Base-by-base conservation (phyloP, 2,888 invertebrate genomes). In the Microplitis manilae region DNA sequence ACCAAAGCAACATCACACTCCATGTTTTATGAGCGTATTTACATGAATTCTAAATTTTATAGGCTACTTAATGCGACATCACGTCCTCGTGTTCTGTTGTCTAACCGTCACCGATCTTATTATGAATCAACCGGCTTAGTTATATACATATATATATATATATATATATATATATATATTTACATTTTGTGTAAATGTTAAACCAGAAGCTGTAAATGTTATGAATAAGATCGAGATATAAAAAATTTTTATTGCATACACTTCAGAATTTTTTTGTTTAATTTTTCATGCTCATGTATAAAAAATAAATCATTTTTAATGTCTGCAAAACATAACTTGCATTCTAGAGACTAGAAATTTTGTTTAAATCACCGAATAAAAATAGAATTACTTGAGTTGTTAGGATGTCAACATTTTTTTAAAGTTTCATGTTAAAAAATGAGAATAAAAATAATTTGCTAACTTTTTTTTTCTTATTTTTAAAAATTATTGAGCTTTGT, bases 41-140 rank as follows among this genome's bases (percentile, higher is more conserved):
- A 88, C 87, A 87, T 86, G 87, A 84, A 85, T 84, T 85, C 86
- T 86, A 88, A 88, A 89, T 87, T 89, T 89, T 88, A 89, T 86
- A 84, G 85, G 82, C 83, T 87, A 87, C 88, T 89, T 88, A 88
- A 89, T 89, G 89, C 89, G 81, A 82, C 86, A 87, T 88, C 89
- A 89, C 89, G 89, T 88, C 86, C 84, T 50, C 38, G 68, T 8
- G 50, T 50, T 69, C 69, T 70, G 8, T 20, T 17, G 62, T 20
- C 30, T 60, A n/a, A 8, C 7, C 50, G 41, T 17, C 20, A 59
- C 15, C 60, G 41, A 8, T 40, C 8, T 64, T 30, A 64, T 40
- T 68, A 68, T 68, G 68, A 68, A 68, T 68, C 68, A 68, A 68
- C 38, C 8, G 38, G 68, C 15, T 68, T 68, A 40, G 41, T 39